Evolutionary conservation across 2,888 invertebrate genomes (phyloP).

Genomic region (Lapara coniferarum): DNA sequence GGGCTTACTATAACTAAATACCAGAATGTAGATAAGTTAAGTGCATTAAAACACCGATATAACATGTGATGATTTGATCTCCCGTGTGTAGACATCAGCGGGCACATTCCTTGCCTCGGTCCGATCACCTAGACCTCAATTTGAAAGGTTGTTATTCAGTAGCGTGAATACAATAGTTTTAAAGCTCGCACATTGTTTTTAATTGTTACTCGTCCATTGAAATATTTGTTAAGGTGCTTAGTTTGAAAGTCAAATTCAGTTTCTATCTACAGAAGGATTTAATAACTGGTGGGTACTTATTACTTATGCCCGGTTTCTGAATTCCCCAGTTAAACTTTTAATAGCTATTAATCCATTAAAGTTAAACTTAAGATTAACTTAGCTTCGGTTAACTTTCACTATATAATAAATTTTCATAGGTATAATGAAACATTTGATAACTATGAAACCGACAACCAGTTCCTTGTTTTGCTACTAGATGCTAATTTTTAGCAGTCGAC

Average conservation of each 20-base stretch:
- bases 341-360: no score
- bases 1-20: no score
- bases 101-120: not conserved
- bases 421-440: no score
- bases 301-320: no score
- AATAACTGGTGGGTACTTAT: not conserved
- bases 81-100: not conserved
- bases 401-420: no score
- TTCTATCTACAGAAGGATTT: not conserved
- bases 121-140: slow-evolving; percentile 14
- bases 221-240: not conserved
- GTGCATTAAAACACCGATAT: not conserved
- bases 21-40: no score
- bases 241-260: slow-evolving; percentile 4
- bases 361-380: no score
- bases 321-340: no score
- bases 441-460: no score
- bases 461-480: no score
- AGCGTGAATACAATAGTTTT: slow-evolving; percentile 11
- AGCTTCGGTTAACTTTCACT: no score
- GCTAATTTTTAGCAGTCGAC: no score
- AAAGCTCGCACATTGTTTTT: slow-evolving; percentile 2
- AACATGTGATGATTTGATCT: not conserved
- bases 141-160: not conserved
- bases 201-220: not conserved